Base-by-base conservation (phyloP, 64 coral and sea anemone species). In the Pachyseris speciosa region DNA sequence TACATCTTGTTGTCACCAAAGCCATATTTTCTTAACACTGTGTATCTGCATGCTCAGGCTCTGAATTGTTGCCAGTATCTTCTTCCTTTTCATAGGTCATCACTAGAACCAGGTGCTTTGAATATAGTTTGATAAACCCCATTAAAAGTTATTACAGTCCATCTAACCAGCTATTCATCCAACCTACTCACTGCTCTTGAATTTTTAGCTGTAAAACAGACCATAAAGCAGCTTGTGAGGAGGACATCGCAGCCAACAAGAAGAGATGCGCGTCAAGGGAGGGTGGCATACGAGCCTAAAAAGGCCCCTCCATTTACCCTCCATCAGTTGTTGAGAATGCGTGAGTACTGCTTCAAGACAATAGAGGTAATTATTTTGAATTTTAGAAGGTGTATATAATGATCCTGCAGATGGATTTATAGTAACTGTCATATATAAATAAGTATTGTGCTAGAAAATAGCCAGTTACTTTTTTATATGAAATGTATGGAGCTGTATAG, bases 221-320 rank as follows among this genome's bases (percentile, higher is more conserved):
- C 80, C 13, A 84, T 91, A 40, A 84, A 72, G 16, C 48, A 91
- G 66, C 31, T 84, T 13, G 43, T 83, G 9, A 91, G 55, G 36
- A 39, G 78, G 20, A 43, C 89, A 9, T 72, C 65, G 13, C 22
- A 67, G 24, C 89, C 89, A 26, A 84, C 89, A 73, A 50, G 9
- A 4, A 84, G 39, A 20, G 89, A 91, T 10, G 19, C 52, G 0
- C 0, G 44, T 1, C 60, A 69, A 71, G 77, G 77, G 7, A 32
- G 78, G n/a, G 48, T 47, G 33, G 39, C 80, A 25, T 92, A 92
- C 31, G 90, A 92, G 29, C 78, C 66, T 1, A 92, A 84, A 25
- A 92, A 84, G 43, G 90, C 90, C 22, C 90, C 80, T 17, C 78
- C 90, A 29, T 92, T 92, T 41, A 72, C 78, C 3, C 67, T 92